A percentile compares a stretch with the other conserved stretches of the same genome.
Conservation (phyloP, 2,113 vertebrate genomes). For the Melanerpes aurifrons region DNA sequence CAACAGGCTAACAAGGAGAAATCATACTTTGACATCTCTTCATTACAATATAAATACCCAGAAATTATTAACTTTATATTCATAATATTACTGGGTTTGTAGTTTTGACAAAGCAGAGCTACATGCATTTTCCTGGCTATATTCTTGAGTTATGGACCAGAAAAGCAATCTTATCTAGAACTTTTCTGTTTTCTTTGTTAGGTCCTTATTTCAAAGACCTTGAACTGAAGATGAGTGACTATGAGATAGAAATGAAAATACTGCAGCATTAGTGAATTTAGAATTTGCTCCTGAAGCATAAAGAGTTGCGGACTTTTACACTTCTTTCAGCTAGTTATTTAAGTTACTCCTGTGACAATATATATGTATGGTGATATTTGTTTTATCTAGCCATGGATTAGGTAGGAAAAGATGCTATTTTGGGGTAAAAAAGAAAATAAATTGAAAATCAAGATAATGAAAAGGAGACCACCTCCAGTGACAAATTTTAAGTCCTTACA, state of each 20-base stretch:
- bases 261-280: neutral
- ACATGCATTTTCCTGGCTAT: neutral
- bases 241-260: neutral
- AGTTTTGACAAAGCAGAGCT: neutral
- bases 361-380: neutral
- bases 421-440: neutral
- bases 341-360: neutral
- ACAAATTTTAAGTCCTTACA: neutral
- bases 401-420: neutral
- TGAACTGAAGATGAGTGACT: neutral
- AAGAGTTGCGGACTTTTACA: neutral
- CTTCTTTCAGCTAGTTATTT: neutral
- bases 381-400: neutral
- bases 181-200: neutral
- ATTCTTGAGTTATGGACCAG: neutral
- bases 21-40: neutral
- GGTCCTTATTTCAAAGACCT: neutral
- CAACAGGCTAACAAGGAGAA: neutral
- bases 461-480: rapidly evolving
- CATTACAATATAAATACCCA: neutral
- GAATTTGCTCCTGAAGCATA: neutral
- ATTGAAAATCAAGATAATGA: neutral
- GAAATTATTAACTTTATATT: neutral
- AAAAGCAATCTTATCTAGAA: neutral
- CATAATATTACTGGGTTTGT: neutral